phyloP scores from a whole-genome alignment of 2,888 invertebrate genomes.

The Dryobotodes eremita region DNA sequence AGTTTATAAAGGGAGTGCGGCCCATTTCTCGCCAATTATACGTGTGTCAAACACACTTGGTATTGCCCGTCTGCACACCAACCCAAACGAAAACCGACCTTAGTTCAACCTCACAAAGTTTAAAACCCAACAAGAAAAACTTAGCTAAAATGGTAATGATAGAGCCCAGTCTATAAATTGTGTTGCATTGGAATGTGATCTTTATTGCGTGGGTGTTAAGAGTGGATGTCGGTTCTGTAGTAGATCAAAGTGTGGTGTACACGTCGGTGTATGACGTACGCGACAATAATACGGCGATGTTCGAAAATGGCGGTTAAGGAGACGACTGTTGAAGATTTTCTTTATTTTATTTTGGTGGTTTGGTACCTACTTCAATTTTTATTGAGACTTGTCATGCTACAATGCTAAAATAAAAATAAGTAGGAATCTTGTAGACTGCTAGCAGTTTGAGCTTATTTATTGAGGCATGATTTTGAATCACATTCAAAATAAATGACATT shows the following conservation, averaged over 20 bases:
- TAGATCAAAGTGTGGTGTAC: conserved; percentile 84
- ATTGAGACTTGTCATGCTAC: background rate
- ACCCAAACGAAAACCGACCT: conserved; percentile 60
- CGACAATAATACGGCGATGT: conserved; percentile 84
- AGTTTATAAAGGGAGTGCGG: conserved; percentile 81
- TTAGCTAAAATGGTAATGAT: conserved; percentile 75
- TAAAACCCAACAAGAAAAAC: conserved; percentile 45
- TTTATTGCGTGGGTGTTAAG: conserved; percentile 69
- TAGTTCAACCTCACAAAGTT: conserved; percentile 62
- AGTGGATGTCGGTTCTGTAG: conserved; percentile 68
- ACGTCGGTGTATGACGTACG: conserved; percentile 83
- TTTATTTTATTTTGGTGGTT: conserved; percentile 21
- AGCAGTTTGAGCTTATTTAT: too few species aligned
- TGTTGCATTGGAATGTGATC: conserved; percentile 72
- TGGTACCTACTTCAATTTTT: background rate
- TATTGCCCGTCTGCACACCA: conserved; percentile 57
- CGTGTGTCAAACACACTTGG: conserved; percentile 85
- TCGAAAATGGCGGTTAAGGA: conserved; percentile 84
- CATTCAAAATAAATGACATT: too few species aligned
- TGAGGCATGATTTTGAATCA: too few species aligned
- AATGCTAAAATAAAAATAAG: too few species aligned
- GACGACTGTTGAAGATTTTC: conserved; percentile 61
- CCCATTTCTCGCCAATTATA: conserved; percentile 89
- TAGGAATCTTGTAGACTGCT: background rate
- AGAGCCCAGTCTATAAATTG: conserved; percentile 72